Evolutionary conservation across 2,888 invertebrate genomes (phyloP), one percentile per base, ranked within the genome.

Genomic region (Acanthosoma haemorrhoidale): DNA sequence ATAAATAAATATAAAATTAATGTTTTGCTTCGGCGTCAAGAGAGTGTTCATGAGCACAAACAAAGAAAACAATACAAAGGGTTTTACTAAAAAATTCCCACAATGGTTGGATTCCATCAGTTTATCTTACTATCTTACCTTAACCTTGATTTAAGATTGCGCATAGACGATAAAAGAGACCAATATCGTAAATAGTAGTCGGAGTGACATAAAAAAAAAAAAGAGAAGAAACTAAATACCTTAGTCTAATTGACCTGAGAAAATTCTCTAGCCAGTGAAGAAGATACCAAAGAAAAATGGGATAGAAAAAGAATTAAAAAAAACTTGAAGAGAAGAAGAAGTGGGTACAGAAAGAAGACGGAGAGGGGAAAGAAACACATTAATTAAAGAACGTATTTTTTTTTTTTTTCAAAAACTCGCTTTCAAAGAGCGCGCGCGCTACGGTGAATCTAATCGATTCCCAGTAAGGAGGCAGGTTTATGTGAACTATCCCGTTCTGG

Each of bases 361-460:
- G 25, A 51, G 43, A 25, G 25, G 43, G 4, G 13, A 51, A 51
- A 51, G 51, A 51, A 51, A n/a, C 29, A 25, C 25, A 51, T 51
- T 51, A 51, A 51, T 51, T 51, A 51, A 51, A n/a, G 51, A n/a
- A 29, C 3, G 25, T 25, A 9, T 25, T 18, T 0, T 16, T 41
- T 41, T 41, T 43, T 43, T 43, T 43, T 43, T 43, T 13, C 21
- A 25, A 25, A 25, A 51, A n/a, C 5, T 51, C 3, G 1, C n/a
- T 25, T 25, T 29, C n/a, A 51, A 29, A 51, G 51, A 51, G 51
- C 51, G 51, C 51, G 51, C 51, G 21, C 5, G 51, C 13, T n/a
- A n/a, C n/a, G n/a, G n/a, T n/a, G n/a, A n/a, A n/a, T n/a, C n/a
- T 51, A 51, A 51, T 51, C 51, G 51, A 51, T 51, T 51, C 51